phyloP scores from a whole-genome alignment of 2,113 vertebrate genomes.

The Pygoscelis adeliae region DNA sequence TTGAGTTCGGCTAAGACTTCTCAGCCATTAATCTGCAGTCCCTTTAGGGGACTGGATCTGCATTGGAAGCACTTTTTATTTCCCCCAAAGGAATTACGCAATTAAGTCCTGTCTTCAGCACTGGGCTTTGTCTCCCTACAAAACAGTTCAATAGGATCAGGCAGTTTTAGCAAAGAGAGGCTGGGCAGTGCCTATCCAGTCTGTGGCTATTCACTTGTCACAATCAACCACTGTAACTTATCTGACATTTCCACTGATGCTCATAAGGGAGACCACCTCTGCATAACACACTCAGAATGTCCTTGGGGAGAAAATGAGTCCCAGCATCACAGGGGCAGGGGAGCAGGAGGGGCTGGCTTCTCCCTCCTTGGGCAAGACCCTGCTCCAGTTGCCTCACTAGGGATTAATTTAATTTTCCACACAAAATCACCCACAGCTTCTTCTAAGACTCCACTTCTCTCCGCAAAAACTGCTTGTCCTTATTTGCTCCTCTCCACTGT shows the following conservation, averaged over 20 bases:
- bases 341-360: background rate
- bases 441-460: background rate
- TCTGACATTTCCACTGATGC: background rate
- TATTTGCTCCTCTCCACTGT: background rate
- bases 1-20: background rate
- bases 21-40: background rate
- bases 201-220: background rate
- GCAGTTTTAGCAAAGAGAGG: background rate
- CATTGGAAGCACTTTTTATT: background rate
- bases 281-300: background rate
- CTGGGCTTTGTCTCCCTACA: background rate
- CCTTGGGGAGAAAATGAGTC: background rate
- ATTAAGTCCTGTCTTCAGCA: background rate
- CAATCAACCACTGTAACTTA: background rate
- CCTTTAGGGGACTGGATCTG: background rate
- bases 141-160: background rate
- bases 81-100: background rate
- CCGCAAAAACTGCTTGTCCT: background rate
- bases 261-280: background rate
- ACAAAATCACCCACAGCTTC: background rate
- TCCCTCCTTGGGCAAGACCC: background rate
- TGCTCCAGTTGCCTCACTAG: background rate
- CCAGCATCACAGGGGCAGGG: background rate
- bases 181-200: background rate
- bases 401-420: slow-evolving; percentile 51